Percentiles rank a stretch among this genome's conserved stretches.
phyloP scores from a whole-genome alignment of 2,888 invertebrate genomes.

The Nephrotoma appendiculata region DNA sequence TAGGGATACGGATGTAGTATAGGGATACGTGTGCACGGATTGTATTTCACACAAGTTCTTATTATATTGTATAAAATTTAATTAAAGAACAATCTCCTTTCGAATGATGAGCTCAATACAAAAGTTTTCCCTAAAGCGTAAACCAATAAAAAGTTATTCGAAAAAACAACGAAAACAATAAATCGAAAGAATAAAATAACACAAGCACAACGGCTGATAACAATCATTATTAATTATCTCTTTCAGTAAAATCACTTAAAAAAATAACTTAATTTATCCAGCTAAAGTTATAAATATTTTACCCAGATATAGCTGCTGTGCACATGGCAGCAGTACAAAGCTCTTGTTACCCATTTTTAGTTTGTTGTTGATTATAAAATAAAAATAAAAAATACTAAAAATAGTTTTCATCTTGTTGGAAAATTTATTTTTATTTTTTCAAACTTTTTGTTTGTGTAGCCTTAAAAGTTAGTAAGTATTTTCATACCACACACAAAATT shows the following conservation, averaged over 20 bases:
- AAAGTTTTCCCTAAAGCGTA: not conserved
- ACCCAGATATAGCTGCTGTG: not conserved
- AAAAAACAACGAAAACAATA: not conserved
- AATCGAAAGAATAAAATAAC: not conserved
- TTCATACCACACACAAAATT: not conserved
- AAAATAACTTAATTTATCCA: not conserved
- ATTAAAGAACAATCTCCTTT: not conserved
- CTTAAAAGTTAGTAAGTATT: not conserved
- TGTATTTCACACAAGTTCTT: not conserved
- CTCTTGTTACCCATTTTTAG: not conserved
- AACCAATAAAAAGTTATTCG: not conserved
- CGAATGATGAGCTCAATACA: not conserved
- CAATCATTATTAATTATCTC: not conserved
- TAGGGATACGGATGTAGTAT: not conserved
- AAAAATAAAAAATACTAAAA: not conserved
- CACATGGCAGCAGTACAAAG: not conserved
- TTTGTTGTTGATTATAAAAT: not conserved
- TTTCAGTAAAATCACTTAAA: not conserved
- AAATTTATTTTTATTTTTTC: not conserved
- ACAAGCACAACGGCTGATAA: not conserved
- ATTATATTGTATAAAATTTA: not conserved
- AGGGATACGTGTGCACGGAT: not conserved
- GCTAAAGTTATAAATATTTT: not conserved
- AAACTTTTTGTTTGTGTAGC: not conserved
- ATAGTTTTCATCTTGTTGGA: not conserved